Evolutionary conservation across 2,888 invertebrate species (phyloP), one percentile per base, ranked within the genome.

Genomic region (Coenonympha arcania): DNA sequence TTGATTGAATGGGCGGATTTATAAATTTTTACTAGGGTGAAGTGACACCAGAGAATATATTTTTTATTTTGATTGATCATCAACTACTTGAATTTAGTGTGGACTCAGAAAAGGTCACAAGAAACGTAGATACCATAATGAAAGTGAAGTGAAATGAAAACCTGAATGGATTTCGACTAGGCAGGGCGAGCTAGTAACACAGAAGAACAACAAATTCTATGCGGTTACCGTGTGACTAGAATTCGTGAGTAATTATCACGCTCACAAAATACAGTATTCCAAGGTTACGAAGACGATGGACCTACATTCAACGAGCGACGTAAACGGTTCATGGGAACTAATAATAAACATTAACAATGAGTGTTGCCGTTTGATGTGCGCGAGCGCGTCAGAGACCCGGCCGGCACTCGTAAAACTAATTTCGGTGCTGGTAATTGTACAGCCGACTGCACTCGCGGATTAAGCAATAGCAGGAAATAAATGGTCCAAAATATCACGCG

Each of bases 321-420:
- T 75, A 73, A 74, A 73, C 73, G 65, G 68, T 69, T 63, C 68
- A 73, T 58, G 73, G 63, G 69, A 75, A 80, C 79, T 80, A 84
- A 81, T 82, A 82, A 83, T 82, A 84, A 73, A 77, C 76, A 71
- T 76, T 77, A 83, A 84, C 84, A 84, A 84, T 81, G 75, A 80
- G 71, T 73, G 71, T 66, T 52, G 67, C 65, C 70, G 64, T 74
- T 76, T 74, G 78, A 76, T 79, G 73, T 74, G 73, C 69, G 73
- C 73, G 62, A 69, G 63, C 73, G 69, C 79, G 80, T 79, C 82
- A 81, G 67, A 73, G 67, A 68, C 54, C 65, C 66, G 66, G 70
- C 71, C 63, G 66, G 65, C 69, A 74, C 73, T 84, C 82, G 78
- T 84, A 79, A 84, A 85, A 79, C 77, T 80, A 84, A 82, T 78